A percentile compares a stretch with the other conserved stretches of the same genome.
These are phyloP conservation scores for Caenorhabditis remanei DNA, from an alignment of 1,140 invertebrate species.

Conservation along the genomic window DNA sequence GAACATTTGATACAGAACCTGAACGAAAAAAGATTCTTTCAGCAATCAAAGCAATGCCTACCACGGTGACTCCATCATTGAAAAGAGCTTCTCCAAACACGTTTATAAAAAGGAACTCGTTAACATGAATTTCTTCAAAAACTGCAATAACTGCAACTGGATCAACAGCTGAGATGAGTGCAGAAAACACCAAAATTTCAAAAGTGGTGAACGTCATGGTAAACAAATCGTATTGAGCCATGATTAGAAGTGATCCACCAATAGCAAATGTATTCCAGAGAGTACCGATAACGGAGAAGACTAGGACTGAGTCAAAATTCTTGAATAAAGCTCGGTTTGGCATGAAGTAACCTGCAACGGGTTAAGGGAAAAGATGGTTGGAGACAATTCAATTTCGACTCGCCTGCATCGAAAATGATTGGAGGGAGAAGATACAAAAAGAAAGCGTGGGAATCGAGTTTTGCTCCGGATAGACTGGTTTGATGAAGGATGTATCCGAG, in stretches of 20 bases:
- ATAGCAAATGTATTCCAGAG: conserved; percentile 76
- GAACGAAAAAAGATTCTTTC: neutral
- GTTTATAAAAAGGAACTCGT: conserved; percentile 97
- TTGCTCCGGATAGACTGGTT: conserved; percentile 57
- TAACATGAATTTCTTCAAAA: conserved; percentile 82
- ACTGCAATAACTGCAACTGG: conserved; percentile 81
- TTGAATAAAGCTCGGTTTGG: conserved; percentile 95
- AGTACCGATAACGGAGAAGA: conserved; percentile 90
- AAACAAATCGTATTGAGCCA: conserved; percentile 68
- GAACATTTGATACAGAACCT: conserved; percentile 92
- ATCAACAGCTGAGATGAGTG: conserved; percentile 96
- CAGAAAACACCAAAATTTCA: conserved; percentile 92
- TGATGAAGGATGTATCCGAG: conserved; percentile 66
- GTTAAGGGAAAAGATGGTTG: neutral
- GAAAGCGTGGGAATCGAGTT: conserved; percentile 71
- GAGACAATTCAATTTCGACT: neutral
- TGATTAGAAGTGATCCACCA: conserved; percentile 68
- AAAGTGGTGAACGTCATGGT: conserved; percentile 78
- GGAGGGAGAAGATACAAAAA: conserved; percentile 79
- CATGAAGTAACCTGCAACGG: conserved; percentile 89
- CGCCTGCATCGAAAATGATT: conserved; percentile 79
- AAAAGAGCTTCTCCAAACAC: conserved; percentile 97
- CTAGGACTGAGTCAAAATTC: conserved; percentile 92
- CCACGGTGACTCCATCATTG: conserved; percentile 95
- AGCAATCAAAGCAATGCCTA: conserved; percentile 26